Conservation (phyloP, 1,140 invertebrate genomes). For the Caenorhabditis latens region DNA sequence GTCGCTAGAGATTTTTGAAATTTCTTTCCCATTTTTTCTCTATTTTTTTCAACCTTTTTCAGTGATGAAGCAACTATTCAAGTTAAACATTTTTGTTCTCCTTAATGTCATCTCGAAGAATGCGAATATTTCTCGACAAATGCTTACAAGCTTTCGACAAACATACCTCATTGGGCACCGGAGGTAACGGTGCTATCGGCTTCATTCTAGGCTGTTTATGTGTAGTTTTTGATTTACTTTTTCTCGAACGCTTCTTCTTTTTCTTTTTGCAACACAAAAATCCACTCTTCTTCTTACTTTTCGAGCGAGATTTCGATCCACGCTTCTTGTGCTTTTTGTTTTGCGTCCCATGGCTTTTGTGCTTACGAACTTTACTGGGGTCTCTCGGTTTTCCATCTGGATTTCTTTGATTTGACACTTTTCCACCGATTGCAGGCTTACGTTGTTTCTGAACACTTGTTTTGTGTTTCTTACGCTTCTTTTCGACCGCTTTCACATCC, state of each 20-base stretch:
- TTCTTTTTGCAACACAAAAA: slow-evolving; percentile 28
- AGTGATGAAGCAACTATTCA: too few species aligned
- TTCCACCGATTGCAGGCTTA: background rate
- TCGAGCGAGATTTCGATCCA: background rate
- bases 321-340: background rate
- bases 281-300: slow-evolving; percentile 27
- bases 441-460: background rate
- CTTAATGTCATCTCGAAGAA: background rate
- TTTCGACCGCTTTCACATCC: slow-evolving; percentile 15
- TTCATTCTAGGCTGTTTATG: background rate
- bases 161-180: slow-evolving; percentile 13
- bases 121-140: background rate
- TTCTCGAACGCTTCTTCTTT: slow-evolving; percentile 6
- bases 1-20: background rate
- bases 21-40: background rate
- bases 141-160: too few species aligned
- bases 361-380: background rate
- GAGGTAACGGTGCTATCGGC: background rate
- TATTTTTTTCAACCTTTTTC: too few species aligned
- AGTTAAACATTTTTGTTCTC: too few species aligned
- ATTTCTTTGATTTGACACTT: background rate
- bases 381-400: background rate
- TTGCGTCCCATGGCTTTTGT: background rate
- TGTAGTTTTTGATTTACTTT: slow-evolving; percentile 1
- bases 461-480: background rate